A percentile compares a stretch with the other conserved stretches of the same genome.
These are phyloP conservation scores for Cercopithecus neglectus DNA, from an alignment of 2,797 vertebrate genomes.

Conservation along the genomic window DNA sequence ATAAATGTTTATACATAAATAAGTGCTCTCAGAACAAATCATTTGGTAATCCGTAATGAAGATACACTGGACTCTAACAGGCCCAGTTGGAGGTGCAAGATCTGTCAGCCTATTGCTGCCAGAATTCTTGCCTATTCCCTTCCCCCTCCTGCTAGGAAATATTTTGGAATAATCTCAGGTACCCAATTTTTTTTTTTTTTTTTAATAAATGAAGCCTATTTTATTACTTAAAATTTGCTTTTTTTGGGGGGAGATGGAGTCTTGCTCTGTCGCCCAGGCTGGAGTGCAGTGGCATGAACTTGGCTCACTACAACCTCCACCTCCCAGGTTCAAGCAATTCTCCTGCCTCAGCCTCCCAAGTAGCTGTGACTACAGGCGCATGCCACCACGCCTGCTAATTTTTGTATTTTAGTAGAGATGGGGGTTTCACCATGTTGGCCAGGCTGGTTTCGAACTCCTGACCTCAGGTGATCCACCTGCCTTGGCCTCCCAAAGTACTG, in stretches of 20 bases:
- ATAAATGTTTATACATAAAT: background rate
- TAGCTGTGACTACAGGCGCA: background rate
- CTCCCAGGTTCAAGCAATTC: background rate
- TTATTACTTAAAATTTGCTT: conserved; percentile 82
- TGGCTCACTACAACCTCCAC: background rate
- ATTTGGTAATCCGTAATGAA: background rate
- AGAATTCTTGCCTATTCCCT: background rate
- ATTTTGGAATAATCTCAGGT: background rate
- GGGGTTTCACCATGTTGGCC: background rate
- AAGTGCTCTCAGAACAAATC: background rate
- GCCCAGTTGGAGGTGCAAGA: background rate
- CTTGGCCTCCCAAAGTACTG: background rate
- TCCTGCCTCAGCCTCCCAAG: background rate
- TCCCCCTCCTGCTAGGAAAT: background rate
- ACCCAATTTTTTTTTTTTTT: too few species aligned
- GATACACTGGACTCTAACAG: background rate
- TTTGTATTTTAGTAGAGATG: background rate
- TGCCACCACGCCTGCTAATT: background rate
- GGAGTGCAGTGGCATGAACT: background rate
- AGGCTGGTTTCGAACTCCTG: background rate
- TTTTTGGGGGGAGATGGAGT: fast-evolving
- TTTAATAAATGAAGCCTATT: conserved; percentile 88
- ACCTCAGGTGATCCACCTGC: background rate
- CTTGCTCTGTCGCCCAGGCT: background rate
- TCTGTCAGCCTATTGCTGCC: background rate